Evolutionary conservation across 2,888 invertebrate genomes (phyloP).

Genomic region (Calliopum simillimum): DNA sequence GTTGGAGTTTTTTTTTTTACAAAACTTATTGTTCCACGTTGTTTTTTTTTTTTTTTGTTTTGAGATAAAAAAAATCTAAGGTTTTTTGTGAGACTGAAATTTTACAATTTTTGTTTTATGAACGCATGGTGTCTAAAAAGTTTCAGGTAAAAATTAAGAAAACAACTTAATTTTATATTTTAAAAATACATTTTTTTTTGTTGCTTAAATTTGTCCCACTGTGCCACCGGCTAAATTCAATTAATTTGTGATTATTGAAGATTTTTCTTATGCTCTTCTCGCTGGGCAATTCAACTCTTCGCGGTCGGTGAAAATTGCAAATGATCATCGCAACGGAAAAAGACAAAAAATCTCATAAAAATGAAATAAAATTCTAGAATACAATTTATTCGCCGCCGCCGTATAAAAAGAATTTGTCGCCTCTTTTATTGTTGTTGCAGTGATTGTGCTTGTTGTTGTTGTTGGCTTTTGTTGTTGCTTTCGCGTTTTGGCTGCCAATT

Average conservation of each 20-base stretch:
- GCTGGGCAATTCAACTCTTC: slow-evolving; percentile 9
- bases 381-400: not conserved
- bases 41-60: not conserved
- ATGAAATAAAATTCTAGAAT: slow-evolving; percentile 8
- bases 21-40: slow-evolving; percentile 24
- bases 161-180: not conserved
- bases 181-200: not conserved
- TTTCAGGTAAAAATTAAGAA: slow-evolving; percentile 17
- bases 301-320: slow-evolving; percentile 21
- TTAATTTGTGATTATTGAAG: slow-evolving; percentile 14
- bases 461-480: slow-evolving; percentile 36
- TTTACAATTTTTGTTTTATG: not conserved
- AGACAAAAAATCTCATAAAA: slow-evolving; percentile 16
- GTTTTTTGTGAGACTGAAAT: too few species aligned
- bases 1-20: slow-evolving; percentile 20
- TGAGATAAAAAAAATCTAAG: not conserved
- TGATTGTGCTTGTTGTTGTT: slow-evolving; percentile 27
- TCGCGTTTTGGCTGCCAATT: slow-evolving; percentile 53
- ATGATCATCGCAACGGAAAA: slow-evolving; percentile 29
- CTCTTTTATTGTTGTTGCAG: slow-evolving; percentile 27
- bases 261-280: slow-evolving; percentile 23
- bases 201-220: slow-evolving; percentile 35
- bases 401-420: slow-evolving; percentile 33
- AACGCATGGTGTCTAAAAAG: not conserved
- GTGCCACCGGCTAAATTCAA: slow-evolving; percentile 38